Conservation (phyloP, 2,797 vertebrate genomes). For the Austrolebias charrua region DNA sequence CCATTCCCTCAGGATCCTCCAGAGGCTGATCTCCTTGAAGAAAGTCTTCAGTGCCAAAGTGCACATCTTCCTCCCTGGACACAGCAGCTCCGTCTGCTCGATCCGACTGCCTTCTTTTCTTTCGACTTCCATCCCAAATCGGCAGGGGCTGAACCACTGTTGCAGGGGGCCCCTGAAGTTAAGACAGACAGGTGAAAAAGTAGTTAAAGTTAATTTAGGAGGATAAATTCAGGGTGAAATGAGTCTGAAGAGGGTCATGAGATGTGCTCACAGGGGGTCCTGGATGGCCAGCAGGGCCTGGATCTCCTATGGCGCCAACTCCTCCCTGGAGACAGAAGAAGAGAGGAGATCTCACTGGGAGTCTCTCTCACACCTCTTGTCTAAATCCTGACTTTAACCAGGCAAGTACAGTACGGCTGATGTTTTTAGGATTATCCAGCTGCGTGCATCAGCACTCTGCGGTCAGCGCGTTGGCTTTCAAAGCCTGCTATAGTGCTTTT, state of each 20-base stretch:
- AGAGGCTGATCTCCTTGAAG: conserved; percentile 75
- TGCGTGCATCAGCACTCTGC: conserved; percentile 67
- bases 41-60: conserved; percentile 74
- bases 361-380: conserved; percentile 39
- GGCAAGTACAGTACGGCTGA: conserved; percentile 47
- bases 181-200: conserved; percentile 19
- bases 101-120: conserved; percentile 64
- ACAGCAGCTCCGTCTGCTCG: conserved; percentile 23
- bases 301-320: conserved; percentile 81
- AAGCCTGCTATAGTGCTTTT: conserved; percentile 56
- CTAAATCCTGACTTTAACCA: conserved; percentile 51
- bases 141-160: conserved; percentile 78
- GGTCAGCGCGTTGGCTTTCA: conserved; percentile 60
- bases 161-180: conserved; percentile 80
- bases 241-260: conserved; percentile 19
- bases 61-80: conserved; percentile 49
- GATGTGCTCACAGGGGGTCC: conserved; percentile 80
- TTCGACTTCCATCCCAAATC: conserved; percentile 71
- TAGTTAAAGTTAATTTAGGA: conserved; percentile 7
- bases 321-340: conserved; percentile 74
- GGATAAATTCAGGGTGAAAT: conserved; percentile 3
- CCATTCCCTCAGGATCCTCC: conserved; percentile 82
- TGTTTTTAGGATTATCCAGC: conserved; percentile 71
- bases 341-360: conserved; percentile 55
- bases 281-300: conserved; percentile 78